Percentiles rank a stretch among this genome's conserved stretches.
Conservation (phyloP, 53 echinoderm and acorn worm genomes). For the Glandiceps talaboti region DNA sequence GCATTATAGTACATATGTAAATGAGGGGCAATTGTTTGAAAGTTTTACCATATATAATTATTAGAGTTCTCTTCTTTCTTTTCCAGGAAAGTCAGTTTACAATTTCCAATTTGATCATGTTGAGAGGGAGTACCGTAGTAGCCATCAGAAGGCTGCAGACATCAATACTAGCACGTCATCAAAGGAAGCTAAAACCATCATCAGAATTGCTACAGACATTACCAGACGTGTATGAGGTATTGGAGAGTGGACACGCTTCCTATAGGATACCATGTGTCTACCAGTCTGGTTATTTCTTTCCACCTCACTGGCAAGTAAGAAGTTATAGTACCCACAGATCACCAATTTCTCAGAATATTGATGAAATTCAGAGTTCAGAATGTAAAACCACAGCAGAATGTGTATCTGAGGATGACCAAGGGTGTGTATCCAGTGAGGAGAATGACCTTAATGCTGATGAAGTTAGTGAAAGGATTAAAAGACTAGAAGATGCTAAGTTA, state of each 20-base stretch:
- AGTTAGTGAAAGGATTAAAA: not conserved
- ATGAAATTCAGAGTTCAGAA: no score
- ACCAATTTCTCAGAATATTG: not conserved
- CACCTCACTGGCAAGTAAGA: not conserved
- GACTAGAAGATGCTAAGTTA: not conserved
- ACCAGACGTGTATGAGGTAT: constrained; percentile 27
- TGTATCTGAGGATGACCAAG: no score
- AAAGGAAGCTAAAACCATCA: constrained; percentile 18
- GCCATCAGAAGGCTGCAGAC: constrained; percentile 15
- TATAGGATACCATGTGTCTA: not conserved
- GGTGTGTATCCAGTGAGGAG: not conserved
- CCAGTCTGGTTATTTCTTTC: not conserved
- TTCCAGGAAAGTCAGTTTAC: no score
- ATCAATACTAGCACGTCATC: constrained; percentile 11
- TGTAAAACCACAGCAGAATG: no score
- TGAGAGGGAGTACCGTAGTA: constrained; percentile 1
- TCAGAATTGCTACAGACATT: constrained; percentile 23
- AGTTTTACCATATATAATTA: no score
- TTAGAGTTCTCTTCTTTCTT: no score
- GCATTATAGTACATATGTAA: no score
- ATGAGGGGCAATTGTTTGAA: no score
- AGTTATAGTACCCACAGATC: not conserved
- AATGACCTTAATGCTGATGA: not conserved
- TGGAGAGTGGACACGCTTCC: not conserved
- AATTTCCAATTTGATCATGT: no score